Evolutionary conservation across 2,888 invertebrate genomes (phyloP), one percentile per base, ranked within the genome.

Genomic region (Rotaria socialis): DNA sequence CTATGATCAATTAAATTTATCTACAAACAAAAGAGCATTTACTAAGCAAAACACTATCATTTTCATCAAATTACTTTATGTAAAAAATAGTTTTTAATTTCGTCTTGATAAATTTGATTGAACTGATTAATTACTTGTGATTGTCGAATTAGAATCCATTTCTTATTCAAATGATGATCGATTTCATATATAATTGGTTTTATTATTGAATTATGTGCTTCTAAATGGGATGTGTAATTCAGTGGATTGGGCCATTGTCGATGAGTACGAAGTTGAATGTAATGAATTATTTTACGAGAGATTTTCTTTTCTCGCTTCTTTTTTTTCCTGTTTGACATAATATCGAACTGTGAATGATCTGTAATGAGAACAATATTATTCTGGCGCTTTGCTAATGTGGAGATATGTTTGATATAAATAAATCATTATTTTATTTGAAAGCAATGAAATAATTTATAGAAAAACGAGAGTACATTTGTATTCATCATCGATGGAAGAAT

Each of bases 181-280:
- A 14, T 41, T 35, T 67, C 67, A 19, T 67, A 67, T 35, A 19
- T 35, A 7, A 67, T 27, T 6, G 67, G 67, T 67, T 67, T 27
- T 35, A 19, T 19, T 35, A 35, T 67, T 7, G 67, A 35, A 67
- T 67, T 3, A 41, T 67, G 14, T 35, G 19, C 27, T 19, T 67
- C 35, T 7, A 67, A 35, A 67, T 67, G 67, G 16, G 67, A 67
- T 14, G 6, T 67, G 19, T 67, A 67, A 41, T 35, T 19, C 8
- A 19, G 35, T 67, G 2, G 35, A 67, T 67, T 67, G 3, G 35
- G 35, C 27, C 35, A 67, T 67, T 35, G 67, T 35, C 67, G 67
- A 67, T 67, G 27, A 67, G 67, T 67, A 35, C 67, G 67, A 67
- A 67, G 67, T 67, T 67, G 67, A 41, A 67, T 14, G 35, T 67